These are phyloP conservation scores for Cottus gobio DNA, from an alignment of 2,113 vertebrate genomes.

Conservation along the genomic window DNA sequence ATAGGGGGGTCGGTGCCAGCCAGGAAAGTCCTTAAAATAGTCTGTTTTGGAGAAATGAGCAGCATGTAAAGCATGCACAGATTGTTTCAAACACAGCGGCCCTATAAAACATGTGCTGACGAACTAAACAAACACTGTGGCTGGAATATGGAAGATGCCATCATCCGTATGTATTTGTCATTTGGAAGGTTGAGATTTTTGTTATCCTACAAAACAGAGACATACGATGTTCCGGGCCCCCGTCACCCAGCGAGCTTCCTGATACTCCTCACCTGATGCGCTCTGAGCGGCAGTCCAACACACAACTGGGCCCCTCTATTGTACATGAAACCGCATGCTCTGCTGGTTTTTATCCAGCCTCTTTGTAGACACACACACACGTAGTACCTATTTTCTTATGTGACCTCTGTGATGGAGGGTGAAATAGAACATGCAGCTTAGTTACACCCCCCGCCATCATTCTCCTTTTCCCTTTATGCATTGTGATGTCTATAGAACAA, in stretches of 20 bases:
- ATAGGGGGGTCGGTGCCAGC: not conserved
- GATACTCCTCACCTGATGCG: conserved; percentile 44
- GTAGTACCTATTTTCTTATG: not conserved
- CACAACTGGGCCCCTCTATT: conserved; percentile 40
- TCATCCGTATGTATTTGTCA: not conserved
- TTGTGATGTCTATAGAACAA: conserved; percentile 23
- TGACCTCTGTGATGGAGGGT: conserved; percentile 8
- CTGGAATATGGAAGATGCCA: not conserved
- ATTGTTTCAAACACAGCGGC: not conserved
- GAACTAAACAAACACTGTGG: not conserved
- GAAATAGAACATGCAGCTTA: conserved; percentile 30
- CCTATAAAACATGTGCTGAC: not conserved
- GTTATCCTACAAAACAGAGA: not conserved
- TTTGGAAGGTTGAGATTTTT: not conserved
- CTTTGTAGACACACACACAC: conserved; percentile 1
- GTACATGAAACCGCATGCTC: conserved; percentile 49
- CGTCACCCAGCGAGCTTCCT: conserved; percentile 5
- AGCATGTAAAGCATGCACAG: not conserved
- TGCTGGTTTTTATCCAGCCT: conserved; percentile 45
- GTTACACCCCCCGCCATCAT: not conserved
- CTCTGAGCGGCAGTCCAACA: conserved; percentile 47
- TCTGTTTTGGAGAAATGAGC: not conserved
- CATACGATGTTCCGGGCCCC: not conserved
- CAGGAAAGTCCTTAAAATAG: not conserved
- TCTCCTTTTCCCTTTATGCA: not conserved